Percentiles rank a stretch among this genome's conserved stretches.
These are phyloP conservation scores for Potamarius usumacintae DNA, from an alignment of 2,113 vertebrate genomes.

Conservation along the genomic window DNA sequence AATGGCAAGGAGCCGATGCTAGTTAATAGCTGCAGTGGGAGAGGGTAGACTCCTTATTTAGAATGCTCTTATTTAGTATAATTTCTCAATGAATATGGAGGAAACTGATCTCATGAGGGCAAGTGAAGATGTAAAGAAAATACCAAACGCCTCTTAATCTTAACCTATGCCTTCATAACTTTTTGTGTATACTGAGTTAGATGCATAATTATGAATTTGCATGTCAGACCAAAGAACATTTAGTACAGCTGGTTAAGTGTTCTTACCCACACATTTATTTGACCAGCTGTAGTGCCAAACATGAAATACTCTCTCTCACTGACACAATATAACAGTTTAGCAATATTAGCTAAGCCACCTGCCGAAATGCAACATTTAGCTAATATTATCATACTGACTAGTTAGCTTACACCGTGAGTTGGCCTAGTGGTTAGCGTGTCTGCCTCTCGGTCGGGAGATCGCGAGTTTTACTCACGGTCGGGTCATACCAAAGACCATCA, in stretches of 20 bases:
- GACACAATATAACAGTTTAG: neutral
- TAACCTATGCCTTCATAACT: neutral
- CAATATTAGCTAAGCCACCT: neutral
- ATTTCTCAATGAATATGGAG: neutral
- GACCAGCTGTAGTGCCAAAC: neutral
- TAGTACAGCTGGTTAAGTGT: neutral
- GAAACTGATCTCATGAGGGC: neutral
- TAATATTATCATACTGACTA: neutral
- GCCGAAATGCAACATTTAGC: neutral
- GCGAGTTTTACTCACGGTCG: too few relatives aligned
- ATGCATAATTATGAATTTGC: neutral
- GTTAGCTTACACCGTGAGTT: neutral
- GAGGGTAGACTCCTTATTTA: neutral
- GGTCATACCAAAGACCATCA: too few relatives aligned
- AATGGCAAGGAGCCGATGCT: conserved; percentile 39
- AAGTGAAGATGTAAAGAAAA: neutral
- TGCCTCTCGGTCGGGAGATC: too few relatives aligned
- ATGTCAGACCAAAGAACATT: neutral
- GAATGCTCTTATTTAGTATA: conserved; percentile 11
- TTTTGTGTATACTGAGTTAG: neutral
- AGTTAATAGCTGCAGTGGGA: conserved; percentile 28
- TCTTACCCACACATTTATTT: neutral
- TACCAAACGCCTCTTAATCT: neutral
- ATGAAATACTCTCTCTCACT: neutral
- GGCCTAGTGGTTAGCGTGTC: too few relatives aligned